Percentiles rank a stretch among this genome's conserved stretches.
These are phyloP conservation scores for Acromyrmex charruanus DNA, from an alignment of 1,140 invertebrate species.

Conservation along the genomic window DNA sequence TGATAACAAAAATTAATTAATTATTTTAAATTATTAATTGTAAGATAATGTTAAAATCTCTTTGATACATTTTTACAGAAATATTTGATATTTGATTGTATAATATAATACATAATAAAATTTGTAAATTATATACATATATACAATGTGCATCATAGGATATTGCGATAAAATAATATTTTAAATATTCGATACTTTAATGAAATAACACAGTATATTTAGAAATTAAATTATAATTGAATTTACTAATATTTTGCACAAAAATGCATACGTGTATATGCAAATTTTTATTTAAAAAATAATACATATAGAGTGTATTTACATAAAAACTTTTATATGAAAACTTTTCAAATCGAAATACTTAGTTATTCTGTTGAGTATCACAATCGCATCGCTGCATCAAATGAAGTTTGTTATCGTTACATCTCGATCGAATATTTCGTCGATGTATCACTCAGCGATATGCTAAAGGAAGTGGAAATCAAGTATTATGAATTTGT, in stretches of 20 bases:
- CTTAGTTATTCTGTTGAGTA: not conserved
- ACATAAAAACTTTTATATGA: not conserved
- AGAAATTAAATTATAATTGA: not conserved
- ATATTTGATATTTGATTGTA: constrained; percentile 1
- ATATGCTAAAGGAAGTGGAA: not conserved
- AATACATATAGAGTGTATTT: not conserved
- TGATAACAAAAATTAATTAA: constrained; percentile 6
- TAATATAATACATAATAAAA: constrained; percentile 1
- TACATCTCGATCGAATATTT: constrained; percentile 19
- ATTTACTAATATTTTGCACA: not conserved
- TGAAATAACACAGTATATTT: not conserved
- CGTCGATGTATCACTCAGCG: not conserved
- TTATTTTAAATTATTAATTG: constrained; percentile 1
- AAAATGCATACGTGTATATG: not conserved
- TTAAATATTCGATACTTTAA: constrained; percentile 18
- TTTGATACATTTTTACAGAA: not conserved
- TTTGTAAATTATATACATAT: too few relatives aligned
- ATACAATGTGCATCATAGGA: not conserved
- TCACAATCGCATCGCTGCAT: not conserved
- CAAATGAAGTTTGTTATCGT: not conserved
- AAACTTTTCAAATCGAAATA: constrained; percentile 13
- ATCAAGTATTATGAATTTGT: constrained; percentile 1
- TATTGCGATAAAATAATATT: constrained; percentile 27
- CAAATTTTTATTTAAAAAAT: constrained; percentile 11
- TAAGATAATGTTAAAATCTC: not conserved